Conservation (phyloP, 2,888 invertebrate species). For the Euzophera pinguis region DNA sequence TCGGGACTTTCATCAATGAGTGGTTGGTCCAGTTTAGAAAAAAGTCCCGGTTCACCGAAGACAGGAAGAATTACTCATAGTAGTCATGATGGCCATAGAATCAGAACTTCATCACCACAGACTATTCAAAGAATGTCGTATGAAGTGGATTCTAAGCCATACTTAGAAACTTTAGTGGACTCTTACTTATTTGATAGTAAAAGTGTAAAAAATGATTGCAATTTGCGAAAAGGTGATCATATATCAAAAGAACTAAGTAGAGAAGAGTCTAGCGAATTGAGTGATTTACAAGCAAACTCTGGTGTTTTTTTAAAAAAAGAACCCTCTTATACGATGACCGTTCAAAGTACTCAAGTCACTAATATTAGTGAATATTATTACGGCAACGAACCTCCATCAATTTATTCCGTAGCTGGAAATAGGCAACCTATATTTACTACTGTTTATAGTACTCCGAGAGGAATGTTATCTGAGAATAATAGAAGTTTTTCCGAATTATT, state of each 20-base stretch:
- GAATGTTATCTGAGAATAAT: constrained; percentile 79
- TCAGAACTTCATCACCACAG: constrained; percentile 63
- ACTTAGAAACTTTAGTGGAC: constrained; percentile 79
- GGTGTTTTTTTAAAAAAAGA: constrained; percentile 54
- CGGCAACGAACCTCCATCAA: constrained; percentile 81
- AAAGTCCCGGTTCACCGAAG: constrained; percentile 90
- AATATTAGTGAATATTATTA: constrained; percentile 69
- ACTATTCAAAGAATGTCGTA: constrained; percentile 57
- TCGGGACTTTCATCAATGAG: constrained; percentile 93
- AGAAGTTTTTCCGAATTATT: constrained; percentile 84
- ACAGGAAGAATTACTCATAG: constrained; percentile 64
- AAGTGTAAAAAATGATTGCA: constrained; percentile 54
- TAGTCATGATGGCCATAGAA: constrained; percentile 64
- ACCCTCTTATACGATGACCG: constrained; percentile 42
- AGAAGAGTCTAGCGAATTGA: constrained; percentile 55
- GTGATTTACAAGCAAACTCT: constrained; percentile 50
- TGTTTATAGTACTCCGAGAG: constrained; percentile 85
- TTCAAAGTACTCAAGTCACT: constrained; percentile 49
- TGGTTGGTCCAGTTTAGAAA: constrained; percentile 91
- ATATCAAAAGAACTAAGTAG: constrained; percentile 45
- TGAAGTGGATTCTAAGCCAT: constrained; percentile 68
- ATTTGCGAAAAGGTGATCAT: constrained; percentile 44
- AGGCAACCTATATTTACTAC: constrained; percentile 86
- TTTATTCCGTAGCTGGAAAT: constrained; percentile 88
- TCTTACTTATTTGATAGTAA: constrained; percentile 61